These are phyloP conservation scores for Diprion similis DNA, from an alignment of 1,140 invertebrate genomes.

Conservation along the genomic window DNA sequence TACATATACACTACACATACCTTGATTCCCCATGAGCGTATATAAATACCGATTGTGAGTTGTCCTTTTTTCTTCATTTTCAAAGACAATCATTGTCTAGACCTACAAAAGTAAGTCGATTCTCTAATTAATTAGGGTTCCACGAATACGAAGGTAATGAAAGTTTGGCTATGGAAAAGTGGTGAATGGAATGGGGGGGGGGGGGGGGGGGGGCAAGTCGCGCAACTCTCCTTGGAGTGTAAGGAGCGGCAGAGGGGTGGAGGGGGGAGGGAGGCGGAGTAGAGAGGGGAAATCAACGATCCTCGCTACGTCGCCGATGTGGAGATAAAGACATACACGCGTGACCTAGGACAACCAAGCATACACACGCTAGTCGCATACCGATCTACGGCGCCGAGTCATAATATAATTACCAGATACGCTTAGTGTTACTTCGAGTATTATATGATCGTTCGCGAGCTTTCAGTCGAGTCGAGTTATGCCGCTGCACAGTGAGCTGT, in stretches of 20 bases:
- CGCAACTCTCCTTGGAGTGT: neutral
- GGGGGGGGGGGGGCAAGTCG: too few species aligned
- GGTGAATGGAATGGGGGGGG: too few species aligned
- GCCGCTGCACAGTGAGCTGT: neutral
- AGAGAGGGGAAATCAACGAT: neutral
- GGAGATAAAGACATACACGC: constrained; percentile 40
- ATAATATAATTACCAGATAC: constrained; percentile 19
- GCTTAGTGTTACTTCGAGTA: neutral
- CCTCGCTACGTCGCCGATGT: neutral
- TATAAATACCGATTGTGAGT: too few species aligned
- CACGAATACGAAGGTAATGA: too few species aligned
- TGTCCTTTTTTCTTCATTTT: too few species aligned
- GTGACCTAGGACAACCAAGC: constrained; percentile 59
- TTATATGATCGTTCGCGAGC: neutral
- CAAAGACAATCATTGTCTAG: too few species aligned
- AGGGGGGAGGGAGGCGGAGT: neutral
- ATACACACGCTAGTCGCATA: constrained; percentile 59
- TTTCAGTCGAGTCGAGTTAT: neutral
- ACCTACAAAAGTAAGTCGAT: too few species aligned
- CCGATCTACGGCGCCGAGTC: constrained; percentile 40
- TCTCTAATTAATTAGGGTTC: too few species aligned
- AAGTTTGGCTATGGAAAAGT: too few species aligned
- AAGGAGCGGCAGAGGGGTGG: neutral
- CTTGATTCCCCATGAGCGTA: too few species aligned
- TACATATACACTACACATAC: too few species aligned